Evolutionary conservation across 2,797 vertebrate genomes (phyloP), one percentile per base, ranked within the genome.

Genomic region (Picus viridis): DNA sequence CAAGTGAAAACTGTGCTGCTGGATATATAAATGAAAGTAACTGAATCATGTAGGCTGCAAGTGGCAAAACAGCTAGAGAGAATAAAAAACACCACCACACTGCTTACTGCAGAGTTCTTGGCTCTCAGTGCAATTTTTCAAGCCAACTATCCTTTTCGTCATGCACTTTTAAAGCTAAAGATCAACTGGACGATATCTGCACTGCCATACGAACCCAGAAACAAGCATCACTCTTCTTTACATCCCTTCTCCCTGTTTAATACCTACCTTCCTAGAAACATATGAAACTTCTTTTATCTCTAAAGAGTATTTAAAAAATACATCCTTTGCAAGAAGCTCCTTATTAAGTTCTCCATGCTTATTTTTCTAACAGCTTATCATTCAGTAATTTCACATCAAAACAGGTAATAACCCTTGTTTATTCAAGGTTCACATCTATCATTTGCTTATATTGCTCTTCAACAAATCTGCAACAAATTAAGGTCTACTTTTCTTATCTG

Each of bases 81-180:
- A 84, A 61, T 5, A 36, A 71, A 84, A 61, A 26, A 56, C 6
- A 39, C 30, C 39, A 80, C 49, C 27, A 54, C 29, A 54, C 16
- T 7, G 59, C 70, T 45, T 41, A 41, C 27, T 7, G 1, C 58
- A 22, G 24, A 16, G 43, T 39, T 87, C 89, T n/a, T 56, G 69
- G 78, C 84, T 71, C 73, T 41, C 78, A n/a, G 16, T 1, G 32
- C 34, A 9, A 22, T 12, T 84, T 88, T 73, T 68, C 54, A 81
- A 81, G 92, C 69, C 72, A 90, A 49, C 45, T 16, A 69, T 43
- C 63, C 16, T 22, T 62, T 27, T 80, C 0, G 0, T 77, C 78
- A 82, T 41, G 62, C 72, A 75, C 67, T 92, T 72, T n/a, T 2
- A 90, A 87, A 95, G 65, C 69, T 86, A 68, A 80, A 88, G 64